These are phyloP conservation scores for Cyrtorhinus lividipennis DNA, from an alignment of 1,140 invertebrate species.

Conservation along the genomic window DNA sequence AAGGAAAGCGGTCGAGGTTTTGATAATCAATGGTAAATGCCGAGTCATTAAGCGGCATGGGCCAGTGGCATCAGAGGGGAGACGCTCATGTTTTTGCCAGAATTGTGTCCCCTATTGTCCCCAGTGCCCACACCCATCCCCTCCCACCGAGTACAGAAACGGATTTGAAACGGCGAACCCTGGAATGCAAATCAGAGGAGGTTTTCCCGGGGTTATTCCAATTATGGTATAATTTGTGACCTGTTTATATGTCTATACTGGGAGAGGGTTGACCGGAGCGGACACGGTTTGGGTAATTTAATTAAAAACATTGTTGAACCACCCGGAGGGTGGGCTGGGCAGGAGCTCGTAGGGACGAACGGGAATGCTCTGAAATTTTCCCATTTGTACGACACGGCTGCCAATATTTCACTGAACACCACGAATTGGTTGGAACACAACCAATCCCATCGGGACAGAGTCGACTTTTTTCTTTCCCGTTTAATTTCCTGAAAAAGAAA, in stretches of 20 bases:
- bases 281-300: background rate
- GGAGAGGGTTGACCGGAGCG: background rate
- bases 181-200: conserved; percentile 5
- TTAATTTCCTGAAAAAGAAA: background rate
- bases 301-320: background rate
- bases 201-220: conserved; percentile 3
- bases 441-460: background rate
- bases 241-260: conserved; percentile 6
- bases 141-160: background rate
- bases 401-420: background rate
- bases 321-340: background rate
- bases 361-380: background rate
- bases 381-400: background rate
- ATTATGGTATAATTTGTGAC: conserved; percentile 7
- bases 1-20: background rate
- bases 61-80: no score
- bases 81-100: background rate
- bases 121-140: background rate
- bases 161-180: background rate
- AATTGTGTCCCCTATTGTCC: no score
- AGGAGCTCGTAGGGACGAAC: background rate
- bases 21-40: conserved; percentile 1
- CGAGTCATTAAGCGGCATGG: conserved; percentile 1
- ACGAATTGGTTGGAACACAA: background rate
- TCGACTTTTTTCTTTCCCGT: background rate